A percentile compares a stretch with the other conserved stretches of the same genome.
phyloP scores from a whole-genome alignment of 2,113 vertebrate genomes.

The Galeopterus variegatus region DNA sequence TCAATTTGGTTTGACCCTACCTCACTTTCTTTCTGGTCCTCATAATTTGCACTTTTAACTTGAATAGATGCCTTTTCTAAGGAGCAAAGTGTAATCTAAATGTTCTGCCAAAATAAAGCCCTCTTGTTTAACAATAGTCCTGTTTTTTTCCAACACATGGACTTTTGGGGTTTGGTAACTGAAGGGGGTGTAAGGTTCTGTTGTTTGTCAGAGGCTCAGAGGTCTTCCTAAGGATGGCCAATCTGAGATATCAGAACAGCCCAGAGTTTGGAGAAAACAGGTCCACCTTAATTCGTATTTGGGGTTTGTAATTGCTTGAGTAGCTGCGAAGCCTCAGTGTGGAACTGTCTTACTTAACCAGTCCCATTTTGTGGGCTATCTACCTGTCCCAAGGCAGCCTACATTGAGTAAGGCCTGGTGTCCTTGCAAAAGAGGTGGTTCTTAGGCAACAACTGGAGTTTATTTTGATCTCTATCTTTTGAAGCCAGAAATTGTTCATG shows the following conservation, averaged over 20 bases:
- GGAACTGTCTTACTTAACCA: conserved; percentile 19
- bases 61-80: not conserved
- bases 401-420: not conserved
- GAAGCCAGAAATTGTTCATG: conserved; percentile 81
- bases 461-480: conserved; percentile 77
- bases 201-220: conserved; percentile 6
- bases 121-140: conserved; percentile 10
- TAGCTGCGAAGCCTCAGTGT: not conserved
- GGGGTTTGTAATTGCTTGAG: conserved; percentile 43
- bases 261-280: conserved; percentile 62
- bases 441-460: conserved; percentile 66
- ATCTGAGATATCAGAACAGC: not conserved
- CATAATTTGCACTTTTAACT: not conserved
- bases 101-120: conserved; percentile 48
- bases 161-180: conserved; percentile 34
- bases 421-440: conserved; percentile 58
- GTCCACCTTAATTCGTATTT: conserved; percentile 37
- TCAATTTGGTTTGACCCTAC: not conserved
- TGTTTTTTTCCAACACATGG: not conserved
- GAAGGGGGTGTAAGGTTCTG: not conserved
- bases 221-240: not conserved
- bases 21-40: not conserved
- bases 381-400: conserved; percentile 65
- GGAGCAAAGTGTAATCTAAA: not conserved
- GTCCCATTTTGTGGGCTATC: not conserved